Conservation (phyloP, 2,113 vertebrate genomes). For the Cyanistes caeruleus region DNA sequence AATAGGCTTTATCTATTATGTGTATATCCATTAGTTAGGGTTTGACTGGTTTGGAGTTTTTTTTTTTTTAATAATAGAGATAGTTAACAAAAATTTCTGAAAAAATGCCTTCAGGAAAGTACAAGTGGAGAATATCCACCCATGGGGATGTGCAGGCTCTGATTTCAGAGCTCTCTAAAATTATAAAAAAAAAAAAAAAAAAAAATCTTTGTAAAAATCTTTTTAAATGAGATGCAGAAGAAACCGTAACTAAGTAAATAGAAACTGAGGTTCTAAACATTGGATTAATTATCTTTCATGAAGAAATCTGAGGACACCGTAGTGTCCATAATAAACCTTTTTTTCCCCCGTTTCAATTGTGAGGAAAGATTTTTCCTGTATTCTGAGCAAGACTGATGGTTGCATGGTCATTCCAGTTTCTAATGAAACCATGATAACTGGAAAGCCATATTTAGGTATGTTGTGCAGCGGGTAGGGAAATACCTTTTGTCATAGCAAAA, state of each 20-base stretch:
- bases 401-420: neutral
- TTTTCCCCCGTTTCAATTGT: fast-evolving
- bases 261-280: neutral
- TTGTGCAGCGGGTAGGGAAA: neutral
- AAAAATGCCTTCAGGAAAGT: neutral
- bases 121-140: neutral
- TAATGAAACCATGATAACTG: neutral
- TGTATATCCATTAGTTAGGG: neutral
- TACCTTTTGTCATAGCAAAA: neutral
- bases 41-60: neutral
- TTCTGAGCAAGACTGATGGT: neutral
- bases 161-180: neutral
- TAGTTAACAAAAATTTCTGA: neutral
- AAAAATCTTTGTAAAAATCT: neutral
- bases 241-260: neutral
- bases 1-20: neutral
- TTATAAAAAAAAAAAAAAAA: neutral
- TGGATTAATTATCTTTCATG: fast-evolving
- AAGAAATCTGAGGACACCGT: neutral
- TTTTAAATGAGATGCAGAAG: neutral
- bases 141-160: neutral
- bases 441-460: neutral
- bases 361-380: neutral
- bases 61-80: neutral
- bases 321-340: neutral